Evolutionary conservation across 1,140 invertebrate genomes (phyloP), one percentile per base, ranked within the genome.

Genomic region (Heliconius eleuchia): DNA sequence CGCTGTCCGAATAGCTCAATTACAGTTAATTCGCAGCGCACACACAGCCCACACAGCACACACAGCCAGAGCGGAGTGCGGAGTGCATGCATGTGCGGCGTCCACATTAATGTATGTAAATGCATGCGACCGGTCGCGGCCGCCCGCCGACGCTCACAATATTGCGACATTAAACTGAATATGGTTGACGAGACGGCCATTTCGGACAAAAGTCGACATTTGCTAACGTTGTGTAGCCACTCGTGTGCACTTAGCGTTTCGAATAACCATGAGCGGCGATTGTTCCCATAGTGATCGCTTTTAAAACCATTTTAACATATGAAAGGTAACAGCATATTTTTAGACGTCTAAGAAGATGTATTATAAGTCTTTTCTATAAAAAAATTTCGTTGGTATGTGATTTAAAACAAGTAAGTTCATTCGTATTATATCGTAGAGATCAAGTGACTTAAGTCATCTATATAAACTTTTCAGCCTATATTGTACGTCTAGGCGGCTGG

Each of bases 71-170:
- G 42, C 42, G 42, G 42, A 46, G 42, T 46, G 42, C 84, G 85
- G 87, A 87, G 85, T 86, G 91, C 87, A 92, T 92, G 91, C 90
- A 92, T 92, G 88, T 90, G 89, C 88, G 86, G 81, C 86, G 89
- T 89, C 84, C 87, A 87, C 89, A 91, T 92, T 92, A 93, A 94
- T 93, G 91, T 94, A 94, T 94, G 92, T 92, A 94, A 94, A 93
- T 94, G 90, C 91, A 92, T 91, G 90, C 90, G 89, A 91, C 91
- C 88, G 89, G 88, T 88, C 91, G 88, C 90, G 86, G 86, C 89
- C 84, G 88, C 88, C 88, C 85, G 89, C 87, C 89, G 86, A 87
- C 90, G 86, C 83, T 91, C 89, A 89, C 91, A 92, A 91, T 94
- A 94, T 94, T 91, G 92, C 91, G 85, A 92, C 91, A 93, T 92